A percentile compares a stretch with the other conserved stretches of the same genome.
Evolutionary conservation across 2,797 vertebrate genomes (phyloP).

Genomic region (Amblyopsis hoosieri): DNA sequence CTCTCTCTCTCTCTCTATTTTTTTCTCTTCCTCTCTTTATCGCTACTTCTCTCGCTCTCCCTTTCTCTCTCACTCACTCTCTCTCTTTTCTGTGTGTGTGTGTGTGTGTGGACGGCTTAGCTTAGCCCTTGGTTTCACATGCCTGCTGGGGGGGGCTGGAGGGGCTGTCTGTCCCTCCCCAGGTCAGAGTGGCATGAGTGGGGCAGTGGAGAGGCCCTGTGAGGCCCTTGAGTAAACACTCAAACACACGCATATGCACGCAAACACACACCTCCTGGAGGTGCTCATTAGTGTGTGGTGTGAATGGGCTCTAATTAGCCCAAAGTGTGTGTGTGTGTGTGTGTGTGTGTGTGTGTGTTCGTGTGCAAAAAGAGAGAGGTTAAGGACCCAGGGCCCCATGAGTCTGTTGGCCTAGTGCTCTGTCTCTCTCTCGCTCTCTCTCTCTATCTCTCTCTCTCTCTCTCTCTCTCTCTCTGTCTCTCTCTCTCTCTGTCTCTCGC

Average conservation of each 20-base stretch:
- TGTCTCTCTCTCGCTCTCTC: slow-evolving; percentile 15
- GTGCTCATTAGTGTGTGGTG: slow-evolving; percentile 78
- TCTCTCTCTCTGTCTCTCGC: no score
- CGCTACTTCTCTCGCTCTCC: slow-evolving; percentile 4
- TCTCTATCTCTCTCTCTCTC: slow-evolving; percentile 6
- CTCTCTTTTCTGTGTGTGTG: slow-evolving; percentile 43
- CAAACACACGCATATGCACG: slow-evolving; percentile 30
- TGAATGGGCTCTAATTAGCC: slow-evolving; percentile 83
- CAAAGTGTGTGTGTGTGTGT: slow-evolving; percentile 44
- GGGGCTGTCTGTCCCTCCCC: slow-evolving; percentile 43
- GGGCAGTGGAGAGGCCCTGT: slow-evolving; percentile 50
- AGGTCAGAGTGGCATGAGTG: slow-evolving; percentile 68
- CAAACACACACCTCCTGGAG: no score
- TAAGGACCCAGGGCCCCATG: slow-evolving; percentile 52
- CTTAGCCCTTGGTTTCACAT: slow-evolving; percentile 52
- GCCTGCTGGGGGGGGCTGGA: slow-evolving; percentile 50
- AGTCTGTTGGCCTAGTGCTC: slow-evolving; percentile 20
- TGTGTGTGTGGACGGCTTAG: slow-evolving; percentile 64
- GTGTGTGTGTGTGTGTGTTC: slow-evolving; percentile 22
- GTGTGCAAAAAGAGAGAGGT: slow-evolving; percentile 60
- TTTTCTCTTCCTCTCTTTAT: slow-evolving; percentile 30
- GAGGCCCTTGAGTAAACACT: slow-evolving; percentile 79
- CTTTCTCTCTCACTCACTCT: slow-evolving; percentile 56
- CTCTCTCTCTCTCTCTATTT: slow-evolving; percentile 21
- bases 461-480: no score